A percentile compares a stretch with the other conserved stretches of the same genome.
These are phyloP conservation scores for Sylvia atricapilla DNA, from an alignment of 2,113 vertebrate species.

Conservation along the genomic window DNA sequence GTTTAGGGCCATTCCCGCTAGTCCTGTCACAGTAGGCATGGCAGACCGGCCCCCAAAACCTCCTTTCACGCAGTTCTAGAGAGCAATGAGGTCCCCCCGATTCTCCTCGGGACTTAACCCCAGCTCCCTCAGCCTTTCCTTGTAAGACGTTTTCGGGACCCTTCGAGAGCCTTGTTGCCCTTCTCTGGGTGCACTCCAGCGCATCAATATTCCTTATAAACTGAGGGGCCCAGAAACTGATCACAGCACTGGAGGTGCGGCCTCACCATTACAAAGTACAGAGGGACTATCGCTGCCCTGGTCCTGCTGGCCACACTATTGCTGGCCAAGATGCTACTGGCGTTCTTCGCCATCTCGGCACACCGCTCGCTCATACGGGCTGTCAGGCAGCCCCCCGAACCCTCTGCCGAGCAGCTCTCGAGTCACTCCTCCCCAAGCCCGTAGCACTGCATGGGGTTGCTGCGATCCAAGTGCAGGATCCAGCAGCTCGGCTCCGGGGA, in stretches of 20 bases:
- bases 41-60: neutral
- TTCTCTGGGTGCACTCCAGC: neutral
- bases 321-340: neutral
- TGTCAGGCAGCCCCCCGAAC: too few relatives aligned
- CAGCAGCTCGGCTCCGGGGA: neutral
- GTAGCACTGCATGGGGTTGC: neutral
- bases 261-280: too few relatives aligned
- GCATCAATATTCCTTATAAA: neutral
- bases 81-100: neutral
- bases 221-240: neutral
- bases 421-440: too few relatives aligned
- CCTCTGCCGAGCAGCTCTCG: neutral
- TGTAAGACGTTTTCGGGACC: neutral
- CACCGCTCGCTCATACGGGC: rapidly evolving
- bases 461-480: neutral
- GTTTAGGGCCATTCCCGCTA: neutral
- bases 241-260: neutral
- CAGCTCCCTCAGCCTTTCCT: too few relatives aligned
- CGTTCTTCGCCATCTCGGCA: neutral
- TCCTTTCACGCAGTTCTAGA: neutral
- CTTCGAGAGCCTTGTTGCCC: neutral
- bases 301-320: neutral
- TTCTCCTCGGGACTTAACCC: neutral
- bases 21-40: neutral
- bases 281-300: too few relatives aligned